These are phyloP conservation scores for Phalera bucephala DNA, from an alignment of 2,888 invertebrate genomes.

Conservation along the genomic window DNA sequence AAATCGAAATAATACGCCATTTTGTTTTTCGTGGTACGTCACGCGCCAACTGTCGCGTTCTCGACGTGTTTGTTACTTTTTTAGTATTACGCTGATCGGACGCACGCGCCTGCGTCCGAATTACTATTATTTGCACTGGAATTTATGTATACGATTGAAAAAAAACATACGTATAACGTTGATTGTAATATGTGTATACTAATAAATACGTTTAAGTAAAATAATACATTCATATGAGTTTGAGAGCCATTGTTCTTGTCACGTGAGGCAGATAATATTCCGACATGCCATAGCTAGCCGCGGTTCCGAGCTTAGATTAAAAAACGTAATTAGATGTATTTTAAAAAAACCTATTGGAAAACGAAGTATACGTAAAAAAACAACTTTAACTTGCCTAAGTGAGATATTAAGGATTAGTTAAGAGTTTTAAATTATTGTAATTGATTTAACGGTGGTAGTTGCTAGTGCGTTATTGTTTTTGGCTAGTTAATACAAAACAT, in stretches of 20 bases:
- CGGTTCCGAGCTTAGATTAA: slow-evolving; percentile 73
- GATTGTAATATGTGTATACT: slow-evolving; percentile 82
- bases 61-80: slow-evolving; percentile 35
- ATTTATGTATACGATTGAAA: slow-evolving; percentile 81
- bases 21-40: slow-evolving; percentile 22
- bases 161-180: slow-evolving; percentile 80
- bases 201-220: slow-evolving; percentile 71
- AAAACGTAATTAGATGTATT: slow-evolving; percentile 66
- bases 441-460: slow-evolving; percentile 76
- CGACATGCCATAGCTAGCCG: slow-evolving; percentile 45
- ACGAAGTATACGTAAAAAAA: slow-evolving; percentile 82
- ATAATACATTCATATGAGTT: slow-evolving; percentile 50
- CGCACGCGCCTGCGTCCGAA: slow-evolving; percentile 65
- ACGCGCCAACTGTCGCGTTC: slow-evolving; percentile 6
- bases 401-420: slow-evolving; percentile 79
- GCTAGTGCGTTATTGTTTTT: slow-evolving; percentile 73
- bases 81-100: slow-evolving; percentile 47
- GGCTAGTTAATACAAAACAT: slow-evolving; percentile 69
- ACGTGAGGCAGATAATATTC: slow-evolving; percentile 32
- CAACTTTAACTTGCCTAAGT: slow-evolving; percentile 83
- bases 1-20: slow-evolving; percentile 25
- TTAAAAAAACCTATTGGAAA: slow-evolving; percentile 75
- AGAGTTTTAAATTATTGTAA: slow-evolving; percentile 80
- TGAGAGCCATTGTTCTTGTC: slow-evolving; percentile 41
- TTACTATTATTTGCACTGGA: slow-evolving; percentile 71